Base-by-base conservation (phyloP, 2,888 invertebrate species). In the Plagodis pulveraria region DNA sequence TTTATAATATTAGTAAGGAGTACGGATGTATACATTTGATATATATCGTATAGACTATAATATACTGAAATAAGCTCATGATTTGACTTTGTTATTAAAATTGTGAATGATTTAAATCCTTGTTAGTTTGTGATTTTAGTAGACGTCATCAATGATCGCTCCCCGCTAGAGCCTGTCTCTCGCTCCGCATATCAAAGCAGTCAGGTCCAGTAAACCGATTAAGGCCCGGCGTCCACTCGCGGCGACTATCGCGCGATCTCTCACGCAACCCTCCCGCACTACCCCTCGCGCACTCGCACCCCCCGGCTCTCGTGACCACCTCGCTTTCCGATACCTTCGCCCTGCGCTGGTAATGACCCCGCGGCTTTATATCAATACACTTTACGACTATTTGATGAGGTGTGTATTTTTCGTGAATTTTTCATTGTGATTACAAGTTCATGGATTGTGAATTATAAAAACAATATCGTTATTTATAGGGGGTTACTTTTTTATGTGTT, bases 121-220 rank as follows among this genome's bases (percentile, higher is more conserved):
- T 22, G 22, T 22, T 22, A 22, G 46, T 10, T 33, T 42, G 42
- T n/a, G 6, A 42, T 42, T 5, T n/a, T 4, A 43, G 0, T 43
- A 11, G 42, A 12, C 2, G 7, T 2, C 12, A n/a, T 9, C 32
- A 22, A n/a, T 9, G 36, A 36, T 33, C 48, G 43, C 9, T n/a
- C 5, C 41, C 10, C 50, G 50, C 43, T 22, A 10, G 35, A 43
- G 43, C 50, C 46, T 33, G 12, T 57, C 12, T 0, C 73, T 70
- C 69, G 53, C 5, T 44, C 70, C 77, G 70, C 51, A 56, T 73
- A 50, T 63, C 77, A 76, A 77, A 79, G 74, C 74, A 75, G 70
- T 74, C 74, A 77, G 80, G 82, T 80, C 81, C 80, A 84, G 86
- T 89, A 89, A 89, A 90, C 87, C 89, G 90, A 90, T 89, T 90